phyloP scores from a whole-genome alignment of 2,888 invertebrate genomes.

The Tipula unca region DNA sequence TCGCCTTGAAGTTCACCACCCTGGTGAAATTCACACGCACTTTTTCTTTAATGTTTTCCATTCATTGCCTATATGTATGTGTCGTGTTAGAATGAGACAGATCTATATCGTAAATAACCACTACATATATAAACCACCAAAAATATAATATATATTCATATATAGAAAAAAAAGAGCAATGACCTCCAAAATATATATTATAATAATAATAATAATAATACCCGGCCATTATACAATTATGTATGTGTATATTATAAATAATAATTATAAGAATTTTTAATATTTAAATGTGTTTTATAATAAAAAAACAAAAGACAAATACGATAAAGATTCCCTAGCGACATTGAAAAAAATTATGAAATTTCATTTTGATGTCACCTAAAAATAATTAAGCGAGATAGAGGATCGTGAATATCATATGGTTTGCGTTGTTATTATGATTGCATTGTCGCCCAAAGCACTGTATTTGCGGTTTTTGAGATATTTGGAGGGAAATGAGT shows the following conservation, averaged over 20 bases:
- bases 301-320: not conserved
- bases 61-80: not conserved
- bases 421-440: not conserved
- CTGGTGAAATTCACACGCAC: slow-evolving; percentile 3
- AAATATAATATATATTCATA: not conserved
- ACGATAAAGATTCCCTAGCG: not conserved
- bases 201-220: not conserved
- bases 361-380: not conserved
- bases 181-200: not conserved
- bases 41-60: not conserved
- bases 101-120: not conserved
- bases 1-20: not conserved
- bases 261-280: not conserved
- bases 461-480: not conserved
- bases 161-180: not conserved
- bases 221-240: not conserved
- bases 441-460: no score
- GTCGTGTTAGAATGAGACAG: not conserved
- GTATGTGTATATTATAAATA: not conserved
- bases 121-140: not conserved
- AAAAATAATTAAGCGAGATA: not conserved
- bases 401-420: not conserved
- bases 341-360: not conserved
- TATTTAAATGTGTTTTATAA: not conserved
- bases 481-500: not conserved